Evolutionary conservation across 2,113 vertebrate species (phyloP), one percentile per base, ranked within the genome.

Genomic region (pig (Sus scrofa)): DNA sequence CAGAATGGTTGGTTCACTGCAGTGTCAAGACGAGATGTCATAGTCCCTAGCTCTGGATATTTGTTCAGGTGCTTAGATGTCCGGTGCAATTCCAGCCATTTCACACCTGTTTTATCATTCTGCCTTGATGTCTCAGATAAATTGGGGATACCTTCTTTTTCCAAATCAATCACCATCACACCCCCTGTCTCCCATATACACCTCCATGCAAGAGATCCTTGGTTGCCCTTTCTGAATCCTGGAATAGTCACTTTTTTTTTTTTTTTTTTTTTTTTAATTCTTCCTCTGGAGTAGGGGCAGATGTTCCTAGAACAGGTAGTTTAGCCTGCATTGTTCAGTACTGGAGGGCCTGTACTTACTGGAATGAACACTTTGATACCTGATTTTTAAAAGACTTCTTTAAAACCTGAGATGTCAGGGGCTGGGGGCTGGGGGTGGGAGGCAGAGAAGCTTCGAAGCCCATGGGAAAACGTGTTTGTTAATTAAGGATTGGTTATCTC

Each of bases 21-120:
- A 70, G 6, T 77, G 67, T 54, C 54, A 75, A 75, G 20, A 77
- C 83, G 54, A 52, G 39, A 82, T 27, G 18, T 39, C 32, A 52
- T 13, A 50, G 12, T 34, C 9, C 26, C 75, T 79, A n/a, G 58
- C 24, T 54, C 70, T 78, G 13, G 73, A 86, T 62, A 32, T 81
- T 88, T 58, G 19, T 94, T 96, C 58, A 89, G 44, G 22, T 75
- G 37, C n/a, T 84, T 71, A 54, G 90, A 71, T 39, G 32, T 65
- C 4, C 73, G 84, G 22, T 90, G 75, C 22, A 34, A 6, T 84
- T 87, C 67, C 39, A 93, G 74, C 24, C 20, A 37, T 70, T 79
- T 86, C 78, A 24, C 5, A 56, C 63, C 8, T 89, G 19, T 77
- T 87, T 68, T 87, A 11, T 26, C 44, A 74, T 65, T 54, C 26